Conservation (phyloP, 2,113 vertebrate species). For the Ammodytes dubius region DNA sequence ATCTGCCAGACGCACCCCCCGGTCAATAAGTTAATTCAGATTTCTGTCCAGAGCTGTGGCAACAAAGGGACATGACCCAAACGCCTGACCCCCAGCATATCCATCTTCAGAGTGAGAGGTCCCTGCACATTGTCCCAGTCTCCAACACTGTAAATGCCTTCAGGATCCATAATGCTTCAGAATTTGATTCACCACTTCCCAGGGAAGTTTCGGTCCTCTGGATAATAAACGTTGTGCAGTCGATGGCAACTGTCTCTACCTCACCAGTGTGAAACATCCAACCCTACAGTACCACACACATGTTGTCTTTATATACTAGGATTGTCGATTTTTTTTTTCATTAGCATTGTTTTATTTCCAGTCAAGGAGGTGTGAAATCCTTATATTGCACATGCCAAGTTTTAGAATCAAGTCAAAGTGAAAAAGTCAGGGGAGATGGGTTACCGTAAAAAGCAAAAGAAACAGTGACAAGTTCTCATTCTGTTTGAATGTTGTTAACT, state of each 20-base stretch:
- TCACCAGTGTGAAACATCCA: not conserved
- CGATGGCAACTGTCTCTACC: not conserved
- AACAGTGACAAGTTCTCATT: not conserved
- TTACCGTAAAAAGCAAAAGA: no score
- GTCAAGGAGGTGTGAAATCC: not conserved
- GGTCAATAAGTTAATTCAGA: constrained; percentile 52
- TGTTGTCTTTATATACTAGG: not conserved
- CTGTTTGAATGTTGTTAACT: no score
- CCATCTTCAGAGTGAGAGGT: constrained; percentile 14
- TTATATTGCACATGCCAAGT: not conserved
- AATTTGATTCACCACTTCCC: constrained; percentile 23
- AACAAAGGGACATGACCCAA: constrained; percentile 18
- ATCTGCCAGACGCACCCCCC: constrained; percentile 7
- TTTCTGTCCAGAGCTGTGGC: constrained; percentile 35
- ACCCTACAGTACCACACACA: not conserved
- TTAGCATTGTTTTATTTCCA: no score
- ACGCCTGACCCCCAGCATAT: constrained; percentile 19
- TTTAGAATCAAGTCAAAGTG: no score
- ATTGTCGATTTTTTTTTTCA: not conserved
- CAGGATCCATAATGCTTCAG: not conserved
- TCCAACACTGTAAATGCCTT: constrained; percentile 9
- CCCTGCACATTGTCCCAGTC: constrained; percentile 8
- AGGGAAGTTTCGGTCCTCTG: not conserved
- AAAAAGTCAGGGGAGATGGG: no score
- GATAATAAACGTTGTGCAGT: constrained; percentile 22